Evolutionary conservation across 2,888 invertebrate species (phyloP).

Genomic region (Osmoderma eremita): DNA sequence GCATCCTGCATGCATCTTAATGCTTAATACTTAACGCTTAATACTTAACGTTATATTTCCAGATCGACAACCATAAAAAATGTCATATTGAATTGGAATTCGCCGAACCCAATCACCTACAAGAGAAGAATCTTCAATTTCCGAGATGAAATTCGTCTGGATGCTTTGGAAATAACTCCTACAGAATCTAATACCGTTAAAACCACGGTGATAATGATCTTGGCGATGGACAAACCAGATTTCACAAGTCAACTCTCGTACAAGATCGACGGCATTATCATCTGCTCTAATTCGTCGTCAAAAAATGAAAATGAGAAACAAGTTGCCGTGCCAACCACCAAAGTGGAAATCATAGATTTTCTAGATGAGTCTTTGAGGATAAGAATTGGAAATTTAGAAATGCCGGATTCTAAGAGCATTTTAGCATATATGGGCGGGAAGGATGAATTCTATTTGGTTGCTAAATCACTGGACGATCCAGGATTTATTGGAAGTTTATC

Average conservation of each 20-base stretch:
- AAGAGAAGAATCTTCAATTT: conserved; percentile 40
- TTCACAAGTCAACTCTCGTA: conserved; percentile 32
- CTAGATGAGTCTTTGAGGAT: conserved; percentile 27
- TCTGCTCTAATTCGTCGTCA: not conserved
- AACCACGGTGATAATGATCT: not conserved
- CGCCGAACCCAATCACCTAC: conserved; percentile 47
- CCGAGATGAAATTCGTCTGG: conserved; percentile 23
- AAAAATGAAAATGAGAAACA: conserved; percentile 19
- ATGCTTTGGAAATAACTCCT: not conserved
- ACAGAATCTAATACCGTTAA: not conserved
- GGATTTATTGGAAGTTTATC: conserved; percentile 53
- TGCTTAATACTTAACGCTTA: too few species aligned
- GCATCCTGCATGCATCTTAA: too few species aligned
- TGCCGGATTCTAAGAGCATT: conserved; percentile 48
- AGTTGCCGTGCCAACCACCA: conserved; percentile 39
- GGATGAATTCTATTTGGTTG: conserved; percentile 49
- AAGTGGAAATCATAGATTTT: conserved; percentile 40
- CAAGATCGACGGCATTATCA: conserved; percentile 22
- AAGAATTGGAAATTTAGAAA: conserved; percentile 44
- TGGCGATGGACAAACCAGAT: conserved; percentile 31
- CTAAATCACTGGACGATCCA: conserved; percentile 47
- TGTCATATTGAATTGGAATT: conserved; percentile 47
- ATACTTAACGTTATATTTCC: conserved; percentile 46
- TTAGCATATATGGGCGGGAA: conserved; percentile 48
- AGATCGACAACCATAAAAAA: conserved; percentile 46